phyloP scores from a whole-genome alignment of 2,113 vertebrate species.

The Stegostoma tigrinum region DNA sequence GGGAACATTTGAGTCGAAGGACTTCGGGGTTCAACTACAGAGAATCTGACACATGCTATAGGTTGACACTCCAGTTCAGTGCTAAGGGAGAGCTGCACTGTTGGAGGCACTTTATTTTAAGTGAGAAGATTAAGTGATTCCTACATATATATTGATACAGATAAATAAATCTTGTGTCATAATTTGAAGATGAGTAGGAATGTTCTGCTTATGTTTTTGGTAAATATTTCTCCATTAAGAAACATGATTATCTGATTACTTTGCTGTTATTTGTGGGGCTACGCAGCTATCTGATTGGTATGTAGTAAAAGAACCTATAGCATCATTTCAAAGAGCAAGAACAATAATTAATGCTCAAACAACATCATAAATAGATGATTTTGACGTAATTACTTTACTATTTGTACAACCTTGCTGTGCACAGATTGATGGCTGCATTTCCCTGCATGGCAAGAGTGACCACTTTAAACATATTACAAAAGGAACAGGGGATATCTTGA shows the following conservation, averaged over 20 bases:
- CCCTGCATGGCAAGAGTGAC: not conserved
- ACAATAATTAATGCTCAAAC: not conserved
- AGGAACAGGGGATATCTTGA: not conserved
- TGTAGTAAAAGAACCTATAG: too few relatives aligned
- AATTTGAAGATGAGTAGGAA: not conserved
- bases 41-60: not conserved
- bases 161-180: not conserved
- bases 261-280: not conserved
- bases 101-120: not conserved
- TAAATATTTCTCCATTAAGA: not conserved
- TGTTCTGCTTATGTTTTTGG: not conserved
- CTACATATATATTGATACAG: not conserved
- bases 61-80: not conserved
- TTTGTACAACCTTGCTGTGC: too few relatives aligned
- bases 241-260: not conserved
- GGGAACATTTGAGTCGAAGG: not conserved
- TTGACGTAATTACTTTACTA: not conserved
- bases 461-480: not conserved
- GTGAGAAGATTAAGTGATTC: not conserved
- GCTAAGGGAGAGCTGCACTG: not conserved
- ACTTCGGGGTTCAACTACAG: not conserved
- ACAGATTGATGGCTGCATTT: not conserved
- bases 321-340: not conserved
- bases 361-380: not conserved
- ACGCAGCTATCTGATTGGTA: not conserved